A percentile compares a stretch with the other conserved stretches of the same genome.
Conservation (phyloP, 2,113 vertebrate genomes). For the Sylvietta virens region DNA sequence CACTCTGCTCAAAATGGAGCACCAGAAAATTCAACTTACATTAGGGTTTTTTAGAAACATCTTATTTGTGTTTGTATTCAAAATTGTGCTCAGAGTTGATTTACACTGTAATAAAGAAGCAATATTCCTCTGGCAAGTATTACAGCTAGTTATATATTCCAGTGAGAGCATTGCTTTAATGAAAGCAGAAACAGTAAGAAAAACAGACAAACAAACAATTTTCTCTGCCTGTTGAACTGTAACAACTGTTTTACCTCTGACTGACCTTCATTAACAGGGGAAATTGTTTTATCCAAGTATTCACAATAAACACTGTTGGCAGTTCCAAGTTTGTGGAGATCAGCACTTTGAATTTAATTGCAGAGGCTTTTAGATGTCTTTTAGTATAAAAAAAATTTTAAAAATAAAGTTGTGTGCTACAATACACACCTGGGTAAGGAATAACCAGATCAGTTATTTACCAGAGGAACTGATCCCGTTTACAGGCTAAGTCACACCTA, state of each 20-base stretch:
- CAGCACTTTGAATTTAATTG: background rate
- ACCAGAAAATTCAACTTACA: background rate
- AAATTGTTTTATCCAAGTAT: background rate
- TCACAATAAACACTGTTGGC: background rate
- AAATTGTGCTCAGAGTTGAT: background rate
- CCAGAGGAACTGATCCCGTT: background rate
- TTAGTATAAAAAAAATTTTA: background rate
- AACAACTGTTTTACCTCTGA: background rate
- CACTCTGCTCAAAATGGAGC: background rate
- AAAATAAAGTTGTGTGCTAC: background rate
- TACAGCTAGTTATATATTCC: background rate
- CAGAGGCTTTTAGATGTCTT: background rate
- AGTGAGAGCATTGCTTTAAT: background rate
- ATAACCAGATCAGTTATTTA: background rate
- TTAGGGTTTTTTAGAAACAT: background rate
- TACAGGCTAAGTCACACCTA: background rate
- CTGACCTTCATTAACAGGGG: background rate
- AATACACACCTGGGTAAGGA: background rate
- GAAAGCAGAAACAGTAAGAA: background rate
- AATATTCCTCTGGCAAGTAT: background rate
- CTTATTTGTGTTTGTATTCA: background rate
- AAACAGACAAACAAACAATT: background rate
- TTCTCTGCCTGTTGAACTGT: background rate
- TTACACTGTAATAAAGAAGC: background rate
- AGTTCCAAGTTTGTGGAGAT: background rate